phyloP scores from a whole-genome alignment of 2,797 vertebrate species.

The Crax fasciolata region DNA sequence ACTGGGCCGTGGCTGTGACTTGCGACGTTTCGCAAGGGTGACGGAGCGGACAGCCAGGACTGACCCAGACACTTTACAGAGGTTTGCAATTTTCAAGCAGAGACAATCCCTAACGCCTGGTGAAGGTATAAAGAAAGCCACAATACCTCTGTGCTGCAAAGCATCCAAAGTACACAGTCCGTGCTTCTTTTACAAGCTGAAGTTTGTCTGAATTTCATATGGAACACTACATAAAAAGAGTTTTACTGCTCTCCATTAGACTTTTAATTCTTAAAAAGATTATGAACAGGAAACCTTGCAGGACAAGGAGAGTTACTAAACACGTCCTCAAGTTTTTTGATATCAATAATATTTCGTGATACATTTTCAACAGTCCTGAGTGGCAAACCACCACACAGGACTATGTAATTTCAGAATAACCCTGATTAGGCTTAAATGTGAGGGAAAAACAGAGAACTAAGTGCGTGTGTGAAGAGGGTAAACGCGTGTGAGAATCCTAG shows the following conservation, averaged over 20 bases:
- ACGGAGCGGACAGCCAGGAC: rapidly evolving
- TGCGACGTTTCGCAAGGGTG: rapidly evolving
- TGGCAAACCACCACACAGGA: not conserved
- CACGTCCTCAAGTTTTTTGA: not conserved
- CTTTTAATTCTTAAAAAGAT: not conserved
- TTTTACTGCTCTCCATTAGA: not conserved
- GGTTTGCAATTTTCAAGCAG: not conserved
- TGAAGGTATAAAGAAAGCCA: not conserved
- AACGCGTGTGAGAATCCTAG: not conserved
- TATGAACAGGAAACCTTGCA: not conserved
- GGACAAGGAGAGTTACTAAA: not conserved
- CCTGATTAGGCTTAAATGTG: not conserved
- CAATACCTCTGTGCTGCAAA: rapidly evolving
- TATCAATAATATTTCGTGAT: not conserved
- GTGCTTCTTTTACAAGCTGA: not conserved
- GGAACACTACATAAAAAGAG: not conserved
- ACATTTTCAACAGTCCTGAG: not conserved
- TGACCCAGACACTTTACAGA: not conserved
- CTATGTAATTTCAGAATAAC: not conserved
- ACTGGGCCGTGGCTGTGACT: rapidly evolving
- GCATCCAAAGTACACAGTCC: slow-evolving; percentile 1
- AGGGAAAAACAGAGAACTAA: not conserved
- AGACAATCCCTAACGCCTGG: not conserved
- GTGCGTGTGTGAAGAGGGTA: not conserved
- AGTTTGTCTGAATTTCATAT: not conserved